Base-by-base conservation (phyloP, 2,888 invertebrate genomes). In the Oscheius sp. region DNA sequence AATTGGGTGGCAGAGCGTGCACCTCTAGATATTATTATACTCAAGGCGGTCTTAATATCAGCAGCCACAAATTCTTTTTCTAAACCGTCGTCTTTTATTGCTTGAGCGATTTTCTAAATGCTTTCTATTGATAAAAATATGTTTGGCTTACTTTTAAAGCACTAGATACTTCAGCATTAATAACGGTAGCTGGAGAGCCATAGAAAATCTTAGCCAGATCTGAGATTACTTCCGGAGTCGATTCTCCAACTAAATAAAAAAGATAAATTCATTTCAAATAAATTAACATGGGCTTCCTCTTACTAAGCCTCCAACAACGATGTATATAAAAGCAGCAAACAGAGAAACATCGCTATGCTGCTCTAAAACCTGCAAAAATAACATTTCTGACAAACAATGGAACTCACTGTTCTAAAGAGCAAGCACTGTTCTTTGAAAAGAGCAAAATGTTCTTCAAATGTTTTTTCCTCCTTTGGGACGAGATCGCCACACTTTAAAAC, bases 81-180 rank as follows among this genome's bases (percentile, higher is more conserved):
- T 15, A 81, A 31, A 0, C 77, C 73, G 17, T 75, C 75, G 0
- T 71, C 61, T 3, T 61, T 55, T 17, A 83, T 75, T 0, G 79
- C 69, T 12, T 66, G 65, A 8, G 83, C 82, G 1, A 83, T 46
- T 65, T 76, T 79, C 74, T 81, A 48, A 17, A 71, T n/a, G n/a
- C 12, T 10, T 65, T 8, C 15, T 27, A 12, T 25, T 29, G 31
- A 12, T 15, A 23, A 33, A 27, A 20, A 1, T 31, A n/a, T n/a
- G 3, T 45, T 12, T 17, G n/a, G n/a, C n/a, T n/a, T 50, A 87
- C 86, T 82, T 88, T 86, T 57, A 91, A 79, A 0, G 89, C 88
- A 20, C 88, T 86, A 0, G 92, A 92, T 8, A 93, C 91, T 84
- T 93, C 92, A 0, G 92, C 92, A 20, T 93, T 93, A 61, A 92